Base-by-base conservation (phyloP, 2,113 vertebrate genomes). In the Barbus barbus region DNA sequence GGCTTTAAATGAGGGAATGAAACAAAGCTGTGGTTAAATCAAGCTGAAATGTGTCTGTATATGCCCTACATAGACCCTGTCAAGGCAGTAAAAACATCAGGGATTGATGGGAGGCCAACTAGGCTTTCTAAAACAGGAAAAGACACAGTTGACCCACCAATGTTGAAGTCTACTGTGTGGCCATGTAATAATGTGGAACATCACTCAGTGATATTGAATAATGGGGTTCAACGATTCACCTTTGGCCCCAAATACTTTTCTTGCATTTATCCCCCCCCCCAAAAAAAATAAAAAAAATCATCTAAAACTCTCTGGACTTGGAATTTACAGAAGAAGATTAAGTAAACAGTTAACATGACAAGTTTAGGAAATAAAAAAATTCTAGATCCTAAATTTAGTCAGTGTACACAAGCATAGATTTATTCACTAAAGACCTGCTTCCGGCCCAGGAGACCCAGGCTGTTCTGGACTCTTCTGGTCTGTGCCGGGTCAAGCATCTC, bases 401-500 rank as follows among this genome's bases (percentile, higher is more conserved):
- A 48, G 28, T 9, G 12, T 67, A 22, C 24, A 73, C 6, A 61
- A 38, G 14, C 36, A 72, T 1, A 22, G 41, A 36, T 73, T 61
- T 72, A 24, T 14, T 58, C 76, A 36, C 38, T 36, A 9, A 80
- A 26, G 20, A 36, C 20, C 28, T 20, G 28, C 51, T 65, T 82
- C 53, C 3, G 20, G 60, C 24, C 56, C 38, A 8, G 38, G 22
- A 46, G 24, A 6, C 24, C 3, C 20, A 26, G 7, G 38, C 28
- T 36, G 72, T 24, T 67, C 28, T 18, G 16, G 5, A 44, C 24
- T 28, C 44, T 16, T 60, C 31, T 22, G 18, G 26, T 33, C 11
- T 16, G 18, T 1, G 38, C 58, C 81, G 85, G 90, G 90, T 92
- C 85, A 86, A 83, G 85, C 14, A 5, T 72, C 36, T 36, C 78